Evolutionary conservation across 2,797 vertebrate genomes (phyloP), one percentile per base, ranked within the genome.

Genomic region (Betta splendens): DNA sequence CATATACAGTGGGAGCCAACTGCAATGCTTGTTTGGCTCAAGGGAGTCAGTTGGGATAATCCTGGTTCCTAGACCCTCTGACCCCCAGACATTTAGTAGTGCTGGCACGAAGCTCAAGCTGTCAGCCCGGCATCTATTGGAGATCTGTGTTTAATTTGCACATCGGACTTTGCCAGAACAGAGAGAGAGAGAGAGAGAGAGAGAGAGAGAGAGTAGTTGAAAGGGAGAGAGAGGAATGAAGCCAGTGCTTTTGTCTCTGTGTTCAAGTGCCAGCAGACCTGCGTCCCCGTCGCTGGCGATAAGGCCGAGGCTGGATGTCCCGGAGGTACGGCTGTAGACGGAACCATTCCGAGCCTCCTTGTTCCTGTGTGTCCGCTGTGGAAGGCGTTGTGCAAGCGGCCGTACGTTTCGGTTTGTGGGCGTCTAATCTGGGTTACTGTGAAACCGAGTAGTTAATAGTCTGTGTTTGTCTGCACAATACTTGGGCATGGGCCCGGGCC

Each of bases 121-220:
- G 91, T 92, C 90, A 88, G 79, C 80, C 78, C 65, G 56, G 72
- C 76, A 75, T 87, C 87, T 86, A 84, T 81, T 72, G 86, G 85
- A 88, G 88, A 90, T 85, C 89, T 90, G 88, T 84, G 85, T 84
- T 90, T 87, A 79, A 91, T 91, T 89, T 89, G 85, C 79, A 79
- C 83, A 83, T 86, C 45, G 5, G 58, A 50, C 76, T 56, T 64
- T 80, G 87, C 88, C 81, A 80, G 78, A 84, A 84, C 64, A 62
- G 61, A 48, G 78, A 64, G 79, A 55, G 72, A 78, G 69, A 78
- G 51, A 38, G 57, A 64, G 79, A 55, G 72, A 78, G 69, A 78
- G 51, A 38, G 57, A 66, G 60, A 23, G 60, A 64, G 50, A 69
- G 60, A 46, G 72, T n/a, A 60, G 55, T 55, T 58, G 67, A 18